Base-by-base conservation (phyloP, 2,113 vertebrate species). In the Carassius carassius region DNA sequence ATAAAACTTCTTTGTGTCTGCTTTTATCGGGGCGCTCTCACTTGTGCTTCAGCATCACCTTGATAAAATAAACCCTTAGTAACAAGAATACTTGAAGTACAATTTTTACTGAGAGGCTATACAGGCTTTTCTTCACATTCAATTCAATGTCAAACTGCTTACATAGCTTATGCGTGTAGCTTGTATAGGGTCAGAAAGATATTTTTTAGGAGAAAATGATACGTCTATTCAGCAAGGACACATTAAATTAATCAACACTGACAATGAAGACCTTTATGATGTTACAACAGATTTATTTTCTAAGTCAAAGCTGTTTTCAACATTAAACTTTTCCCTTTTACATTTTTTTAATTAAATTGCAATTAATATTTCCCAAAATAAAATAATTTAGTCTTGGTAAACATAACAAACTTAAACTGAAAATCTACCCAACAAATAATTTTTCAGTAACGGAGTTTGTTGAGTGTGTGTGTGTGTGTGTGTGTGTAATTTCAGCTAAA, bases 401-500 rank as follows among this genome's bases (percentile, higher is more conserved):
- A 14, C 60, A 67, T 17, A 32, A 32, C 0, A 65, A 2, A 17
- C 25, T 67, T 35, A 35, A 17, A 25, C 25, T 65, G 63, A 65
- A 29, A 67, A 35, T 35, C 14, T 67, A 29, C 16, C 65, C 65
- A 67, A 70, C 10, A 72, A 21, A 4, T 41, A 0, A 12, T n/a
- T 70, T 41, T 70, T 5, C 7, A 69, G 16, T 35, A 16, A 14
- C 63, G 8, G 63, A 17, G 65, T 35, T 21, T 70, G 17, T 70
- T 41, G 9, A 17, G 23, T 81, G 23, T 81, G 8, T 69, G 21
- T 69, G 79, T 35, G 10, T 41, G 17, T 84, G 12, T 41, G 17
- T 84, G 13, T 78, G 44, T 32, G 75, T 19, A 21, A 78, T 84
- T 77, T 81, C 56, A 69, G 25, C 21, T 69, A 14, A 78, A 85